Percentiles rank a stretch among this genome's conserved stretches.
phyloP scores from a whole-genome alignment of 1,140 invertebrate species.

The Papilio polytes region DNA sequence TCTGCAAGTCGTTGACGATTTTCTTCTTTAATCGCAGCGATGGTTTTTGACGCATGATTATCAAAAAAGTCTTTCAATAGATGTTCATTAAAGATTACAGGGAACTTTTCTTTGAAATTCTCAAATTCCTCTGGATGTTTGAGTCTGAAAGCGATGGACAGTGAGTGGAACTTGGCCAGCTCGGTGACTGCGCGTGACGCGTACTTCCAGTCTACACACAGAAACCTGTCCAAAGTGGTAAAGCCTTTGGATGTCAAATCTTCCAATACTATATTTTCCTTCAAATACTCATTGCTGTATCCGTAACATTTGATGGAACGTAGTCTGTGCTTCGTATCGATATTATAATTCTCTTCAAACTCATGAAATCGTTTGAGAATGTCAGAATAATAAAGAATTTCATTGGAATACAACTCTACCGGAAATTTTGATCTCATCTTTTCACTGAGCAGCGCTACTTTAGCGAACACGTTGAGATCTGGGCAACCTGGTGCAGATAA shows the following conservation, averaged over 20 bases:
- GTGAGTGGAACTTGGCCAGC: constrained; percentile 6
- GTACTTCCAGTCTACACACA: not conserved
- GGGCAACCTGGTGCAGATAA: not conserved
- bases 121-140: not conserved
- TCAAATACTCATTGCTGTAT: not conserved
- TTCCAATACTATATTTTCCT: not conserved
- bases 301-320: not conserved
- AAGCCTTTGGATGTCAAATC: not conserved
- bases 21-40: not conserved
- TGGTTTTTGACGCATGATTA: not conserved
- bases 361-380: constrained; percentile 4
- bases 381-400: not conserved
- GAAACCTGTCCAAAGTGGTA: not conserved
- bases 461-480: not conserved
- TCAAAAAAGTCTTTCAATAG: not conserved
- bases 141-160: not conserved
- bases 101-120: not conserved
- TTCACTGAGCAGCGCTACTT: not conserved
- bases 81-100: not conserved
- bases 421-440: not conserved
- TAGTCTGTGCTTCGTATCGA: not conserved
- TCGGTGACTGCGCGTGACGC: not conserved
- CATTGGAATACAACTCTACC: not conserved
- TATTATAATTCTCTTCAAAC: not conserved
- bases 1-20: not conserved